Evolutionary conservation across 2,888 invertebrate genomes (phyloP).

Genomic region (Cecidostiba fungosa): DNA sequence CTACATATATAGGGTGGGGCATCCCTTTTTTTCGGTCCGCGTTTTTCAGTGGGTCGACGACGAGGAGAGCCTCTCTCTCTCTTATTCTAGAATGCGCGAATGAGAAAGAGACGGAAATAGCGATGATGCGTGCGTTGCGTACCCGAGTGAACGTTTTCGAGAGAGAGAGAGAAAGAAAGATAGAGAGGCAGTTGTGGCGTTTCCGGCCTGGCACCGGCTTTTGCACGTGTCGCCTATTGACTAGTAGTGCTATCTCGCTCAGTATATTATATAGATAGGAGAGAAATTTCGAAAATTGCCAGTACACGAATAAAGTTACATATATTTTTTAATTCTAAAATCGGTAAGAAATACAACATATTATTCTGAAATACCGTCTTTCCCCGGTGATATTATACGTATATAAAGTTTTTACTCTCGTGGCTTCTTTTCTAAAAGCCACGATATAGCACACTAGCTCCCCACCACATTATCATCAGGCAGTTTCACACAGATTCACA

Average conservation of each 20-base stretch:
- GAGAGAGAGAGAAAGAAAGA: slow-evolving; percentile 9
- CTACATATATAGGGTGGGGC: slow-evolving; percentile 15
- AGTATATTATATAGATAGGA: too few species aligned
- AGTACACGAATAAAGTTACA: too few species aligned
- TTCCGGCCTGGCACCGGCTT: background rate
- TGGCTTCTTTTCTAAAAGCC: background rate
- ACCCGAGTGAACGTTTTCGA: slow-evolving; percentile 49
- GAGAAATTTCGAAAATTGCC: too few species aligned
- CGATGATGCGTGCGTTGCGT: slow-evolving; percentile 15
- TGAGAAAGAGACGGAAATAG: slow-evolving; percentile 29
- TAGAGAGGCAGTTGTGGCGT: background rate
- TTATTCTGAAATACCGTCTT: background rate
- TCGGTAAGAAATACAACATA: background rate
- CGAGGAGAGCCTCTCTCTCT: slow-evolving; percentile 38
- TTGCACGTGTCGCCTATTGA: background rate
- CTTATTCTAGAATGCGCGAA: background rate
- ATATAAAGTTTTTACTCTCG: slow-evolving; percentile 4
- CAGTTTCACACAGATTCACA: slow-evolving; percentile 61
- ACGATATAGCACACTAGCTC: background rate
- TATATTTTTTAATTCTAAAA: too few species aligned
- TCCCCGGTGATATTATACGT: background rate
- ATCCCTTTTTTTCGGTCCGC: background rate
- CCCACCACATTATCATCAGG: slow-evolving; percentile 62
- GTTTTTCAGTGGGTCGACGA: slow-evolving; percentile 25
- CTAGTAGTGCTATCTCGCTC: too few species aligned